Evolutionary conservation across 2,797 vertebrate species (phyloP), one percentile per base, ranked within the genome.

Genomic region (Chromobotia macracanthus): DNA sequence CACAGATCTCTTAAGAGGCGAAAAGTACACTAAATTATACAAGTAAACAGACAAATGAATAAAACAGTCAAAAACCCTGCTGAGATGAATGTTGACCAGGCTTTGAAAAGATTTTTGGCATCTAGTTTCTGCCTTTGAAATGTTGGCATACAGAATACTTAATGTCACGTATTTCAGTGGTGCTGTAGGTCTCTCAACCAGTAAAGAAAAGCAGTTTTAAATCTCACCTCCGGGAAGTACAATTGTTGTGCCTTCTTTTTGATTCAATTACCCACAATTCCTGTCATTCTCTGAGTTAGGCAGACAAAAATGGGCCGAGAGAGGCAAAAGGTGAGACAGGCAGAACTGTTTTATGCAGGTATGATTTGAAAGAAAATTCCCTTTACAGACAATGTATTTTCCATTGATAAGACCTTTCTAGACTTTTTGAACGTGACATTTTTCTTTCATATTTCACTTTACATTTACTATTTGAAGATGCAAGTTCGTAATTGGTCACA

Each of bases 101-200:
- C 81, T 67, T 83, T 84, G 74, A 50, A 56, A 61, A 61, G 25
- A 19, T 61, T 82, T 83, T 84, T 70, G 79, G 85, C 71, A 63
- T 64, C 77, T 71, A 10, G 51, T 56, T 77, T 60, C 81, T 51
- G 60, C 38, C 77, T 70, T 61, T 66, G 46, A 84, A 87, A 88
- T 87, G 87, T 82, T 86, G 82, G 71, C 79, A 84, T 79, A 77
- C 76, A 11, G 41, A 10, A 44, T 11, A 44, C 72, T 76, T 53
- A 50, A 41, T 72, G 78, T 58, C 81, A 83, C 67, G 41, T 82
- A 44, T 79, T 72, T 81, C 72, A 74, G 79, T 75, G 77, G 31
- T 61, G 28, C 15, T 28, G 13, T 69, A 35, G 86, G 71, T 79
- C 77, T 61, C 81, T 84, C 71, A 74, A 73, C 83, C 56, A 75